These are phyloP conservation scores for Psilopogon haemacephalus DNA, from an alignment of 2,113 vertebrate species.

Conservation along the genomic window DNA sequence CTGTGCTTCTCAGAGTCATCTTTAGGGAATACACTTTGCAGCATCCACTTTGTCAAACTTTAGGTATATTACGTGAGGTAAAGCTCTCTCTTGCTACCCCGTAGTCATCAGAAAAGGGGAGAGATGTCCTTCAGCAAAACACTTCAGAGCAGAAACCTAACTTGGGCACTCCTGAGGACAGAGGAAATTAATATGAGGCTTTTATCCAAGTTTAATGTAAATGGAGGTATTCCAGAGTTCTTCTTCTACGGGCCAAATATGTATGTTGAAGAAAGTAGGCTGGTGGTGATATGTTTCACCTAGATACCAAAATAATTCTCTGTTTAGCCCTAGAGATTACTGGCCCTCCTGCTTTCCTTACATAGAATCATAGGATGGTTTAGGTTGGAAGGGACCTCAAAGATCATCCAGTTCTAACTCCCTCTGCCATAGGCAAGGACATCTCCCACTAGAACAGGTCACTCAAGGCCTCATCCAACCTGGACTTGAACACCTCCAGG, in stretches of 20 bases:
- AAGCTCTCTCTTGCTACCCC: accelerated
- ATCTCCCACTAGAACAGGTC: too few relatives aligned
- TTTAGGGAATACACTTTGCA: neutral
- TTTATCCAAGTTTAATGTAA: neutral
- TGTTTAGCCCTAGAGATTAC: neutral
- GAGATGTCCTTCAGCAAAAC: neutral
- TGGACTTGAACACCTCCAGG: too few relatives aligned
- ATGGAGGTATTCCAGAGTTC: neutral
- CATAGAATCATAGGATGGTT: too few relatives aligned
- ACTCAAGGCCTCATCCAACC: too few relatives aligned
- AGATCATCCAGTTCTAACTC: too few relatives aligned
- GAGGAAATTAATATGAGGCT: neutral
- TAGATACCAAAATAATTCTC: neutral
- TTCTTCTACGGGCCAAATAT: neutral
- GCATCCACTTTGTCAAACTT: neutral
- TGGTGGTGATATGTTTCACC: too few relatives aligned
- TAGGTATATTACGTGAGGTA: accelerated
- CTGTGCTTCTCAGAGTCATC: neutral
- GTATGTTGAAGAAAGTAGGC: neutral
- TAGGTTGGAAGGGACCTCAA: too few relatives aligned
- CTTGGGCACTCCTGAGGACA: neutral
- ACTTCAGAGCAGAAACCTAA: neutral
- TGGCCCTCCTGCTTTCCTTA: neutral
- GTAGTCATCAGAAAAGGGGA: neutral
- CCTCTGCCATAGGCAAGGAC: too few relatives aligned